Percentiles rank a stretch among this genome's conserved stretches.
phyloP scores from a whole-genome alignment of 1,140 invertebrate species.

The Danaus melanippus region DNA sequence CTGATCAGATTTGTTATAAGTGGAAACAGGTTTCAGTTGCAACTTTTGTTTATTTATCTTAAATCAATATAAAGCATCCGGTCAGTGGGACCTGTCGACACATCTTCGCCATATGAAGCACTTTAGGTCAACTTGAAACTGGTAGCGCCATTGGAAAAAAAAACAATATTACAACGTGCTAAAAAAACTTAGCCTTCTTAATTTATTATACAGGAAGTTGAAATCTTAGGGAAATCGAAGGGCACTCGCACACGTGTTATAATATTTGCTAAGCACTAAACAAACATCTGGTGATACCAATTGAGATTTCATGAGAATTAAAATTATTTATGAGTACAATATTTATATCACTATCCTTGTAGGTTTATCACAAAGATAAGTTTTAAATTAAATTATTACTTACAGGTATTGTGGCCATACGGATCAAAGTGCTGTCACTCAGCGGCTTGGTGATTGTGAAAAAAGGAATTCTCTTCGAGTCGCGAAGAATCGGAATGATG shows the following conservation, averaged over 20 bases:
- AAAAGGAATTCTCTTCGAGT: slow-evolving; percentile 59
- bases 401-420: slow-evolving; percentile 53
- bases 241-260: slow-evolving; percentile 66
- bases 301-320: slow-evolving; percentile 40
- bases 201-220: slow-evolving; percentile 66
- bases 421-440: slow-evolving; percentile 61
- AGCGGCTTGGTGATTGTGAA: slow-evolving; percentile 63
- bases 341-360: slow-evolving; percentile 3
- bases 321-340: slow-evolving; percentile 5
- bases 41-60: slow-evolving; percentile 30
- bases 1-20: slow-evolving; percentile 40
- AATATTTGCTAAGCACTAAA: slow-evolving; percentile 65
- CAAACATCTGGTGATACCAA: slow-evolving; percentile 58
- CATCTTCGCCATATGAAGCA: slow-evolving; percentile 41
- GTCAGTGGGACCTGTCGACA: slow-evolving; percentile 37
- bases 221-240: slow-evolving; percentile 69
- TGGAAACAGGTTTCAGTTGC: slow-evolving; percentile 47
- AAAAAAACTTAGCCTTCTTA: slow-evolving; percentile 44
- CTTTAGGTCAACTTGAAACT: slow-evolving; percentile 25
- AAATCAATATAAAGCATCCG: slow-evolving; percentile 45
- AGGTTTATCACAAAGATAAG: background rate
- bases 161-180: slow-evolving; percentile 33
- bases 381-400: slow-evolving; percentile 28
- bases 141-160: slow-evolving; percentile 41
- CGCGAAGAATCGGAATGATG: slow-evolving; percentile 47